A percentile compares a stretch with the other conserved stretches of the same genome.
phyloP scores from a whole-genome alignment of 2,113 vertebrate species.

The Caracal caracal region DNA sequence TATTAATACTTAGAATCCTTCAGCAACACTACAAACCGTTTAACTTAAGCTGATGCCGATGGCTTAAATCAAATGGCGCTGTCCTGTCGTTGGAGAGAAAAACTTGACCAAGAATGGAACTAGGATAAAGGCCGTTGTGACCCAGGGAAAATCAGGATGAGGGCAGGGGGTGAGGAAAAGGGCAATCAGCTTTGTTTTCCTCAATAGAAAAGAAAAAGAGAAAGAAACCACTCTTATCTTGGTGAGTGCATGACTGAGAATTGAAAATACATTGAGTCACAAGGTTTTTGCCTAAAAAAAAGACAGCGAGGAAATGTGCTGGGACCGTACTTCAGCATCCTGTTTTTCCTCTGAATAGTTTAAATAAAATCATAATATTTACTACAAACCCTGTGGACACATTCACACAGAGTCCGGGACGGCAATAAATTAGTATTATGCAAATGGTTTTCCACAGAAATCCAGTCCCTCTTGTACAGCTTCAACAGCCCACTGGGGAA shows the following conservation, averaged over 20 bases:
- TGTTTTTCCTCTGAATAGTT: constrained; percentile 87
- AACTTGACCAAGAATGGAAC: constrained; percentile 80
- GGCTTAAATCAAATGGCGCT: constrained; percentile 81
- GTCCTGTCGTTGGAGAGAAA: constrained; percentile 79
- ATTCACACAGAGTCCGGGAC: constrained; percentile 90
- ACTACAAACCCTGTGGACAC: constrained; percentile 88
- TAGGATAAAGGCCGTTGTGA: constrained; percentile 80
- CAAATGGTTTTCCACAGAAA: constrained; percentile 91
- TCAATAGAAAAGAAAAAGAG: constrained; percentile 77
- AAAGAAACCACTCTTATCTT: constrained; percentile 78
- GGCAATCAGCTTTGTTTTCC: constrained; percentile 81
- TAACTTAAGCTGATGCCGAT: constrained; percentile 80
- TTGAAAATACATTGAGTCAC: constrained; percentile 86
- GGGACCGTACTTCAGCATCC: constrained; percentile 88
- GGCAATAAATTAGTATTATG: constrained; percentile 96
- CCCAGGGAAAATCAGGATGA: constrained; percentile 68
- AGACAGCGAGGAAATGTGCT: constrained; percentile 88
- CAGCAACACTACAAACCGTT: constrained; percentile 79
- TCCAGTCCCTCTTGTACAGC: constrained; percentile 87
- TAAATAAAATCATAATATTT: constrained; percentile 95
- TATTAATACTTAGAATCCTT: constrained; percentile 87
- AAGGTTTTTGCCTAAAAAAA: constrained; percentile 89
- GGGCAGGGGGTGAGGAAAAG: constrained; percentile 20
- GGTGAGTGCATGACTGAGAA: constrained; percentile 84
- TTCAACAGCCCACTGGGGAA: constrained; percentile 76